Percentiles rank a stretch among this genome's conserved stretches.
phyloP scores from a whole-genome alignment of 2,113 vertebrate genomes.

The Aegithalos caudatus region DNA sequence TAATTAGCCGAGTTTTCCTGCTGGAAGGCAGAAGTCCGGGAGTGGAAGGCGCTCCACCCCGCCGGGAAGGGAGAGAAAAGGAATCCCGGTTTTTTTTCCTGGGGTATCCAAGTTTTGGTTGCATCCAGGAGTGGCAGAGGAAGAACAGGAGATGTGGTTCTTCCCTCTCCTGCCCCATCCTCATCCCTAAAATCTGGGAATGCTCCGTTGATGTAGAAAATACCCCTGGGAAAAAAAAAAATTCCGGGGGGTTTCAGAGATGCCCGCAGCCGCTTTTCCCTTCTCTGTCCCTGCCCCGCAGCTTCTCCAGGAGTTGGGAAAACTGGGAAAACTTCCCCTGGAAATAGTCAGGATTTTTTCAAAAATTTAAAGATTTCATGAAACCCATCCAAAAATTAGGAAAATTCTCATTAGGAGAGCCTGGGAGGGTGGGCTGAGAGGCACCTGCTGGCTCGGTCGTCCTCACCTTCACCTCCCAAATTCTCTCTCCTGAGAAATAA shows the following conservation, averaged over 20 bases:
- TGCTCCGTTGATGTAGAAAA: neutral
- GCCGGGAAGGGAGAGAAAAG: neutral
- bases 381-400: fast-evolving
- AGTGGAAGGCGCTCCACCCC: neutral
- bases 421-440: neutral
- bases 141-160: neutral
- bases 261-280: neutral
- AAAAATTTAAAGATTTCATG: too few species aligned
- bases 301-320: neutral
- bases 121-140: neutral
- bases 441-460: neutral
- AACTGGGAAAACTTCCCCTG: neutral
- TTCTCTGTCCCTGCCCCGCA: fast-evolving
- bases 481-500: neutral
- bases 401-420: neutral
- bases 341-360: neutral
- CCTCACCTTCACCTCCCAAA: fast-evolving
- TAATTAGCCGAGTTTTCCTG: neutral
- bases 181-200: neutral
- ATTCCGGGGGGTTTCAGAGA: neutral
- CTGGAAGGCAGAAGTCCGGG: neutral
- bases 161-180: neutral
- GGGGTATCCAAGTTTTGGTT: neutral
- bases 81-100: neutral
- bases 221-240: neutral